Evolutionary conservation across 2,113 vertebrate genomes (phyloP).

Genomic region (Amphiprion percula): DNA sequence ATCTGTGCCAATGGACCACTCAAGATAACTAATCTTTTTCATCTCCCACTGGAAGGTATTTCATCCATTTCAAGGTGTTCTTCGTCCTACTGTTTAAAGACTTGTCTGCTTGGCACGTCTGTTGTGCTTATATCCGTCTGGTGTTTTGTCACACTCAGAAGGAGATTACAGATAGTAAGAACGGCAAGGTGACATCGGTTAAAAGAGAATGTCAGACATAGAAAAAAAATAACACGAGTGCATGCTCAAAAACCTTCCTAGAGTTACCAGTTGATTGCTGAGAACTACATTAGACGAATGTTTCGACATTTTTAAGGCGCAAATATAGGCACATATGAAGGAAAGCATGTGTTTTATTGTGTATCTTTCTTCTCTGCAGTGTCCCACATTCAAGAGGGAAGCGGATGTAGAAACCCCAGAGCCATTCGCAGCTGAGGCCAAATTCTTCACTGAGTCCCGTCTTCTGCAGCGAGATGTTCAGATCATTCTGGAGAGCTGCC

Average conservation of each 20-base stretch:
- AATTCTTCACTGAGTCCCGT: constrained; percentile 97
- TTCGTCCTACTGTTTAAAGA: constrained; percentile 44
- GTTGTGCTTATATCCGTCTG: constrained; percentile 33
- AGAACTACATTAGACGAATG: not conserved
- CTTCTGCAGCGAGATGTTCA: constrained; percentile 97
- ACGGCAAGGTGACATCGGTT: constrained; percentile 38
- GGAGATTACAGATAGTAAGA: constrained; percentile 42
- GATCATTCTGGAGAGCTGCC: constrained; percentile 97
- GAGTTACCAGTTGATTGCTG: not conserved
- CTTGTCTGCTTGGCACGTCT: constrained; percentile 10
- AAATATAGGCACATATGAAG: not conserved
- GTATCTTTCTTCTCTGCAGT: constrained; percentile 77
- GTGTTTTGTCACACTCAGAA: constrained; percentile 26
- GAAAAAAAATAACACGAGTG: not conserved
- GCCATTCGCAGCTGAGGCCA: constrained; percentile 95
- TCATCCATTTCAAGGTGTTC: constrained; percentile 62
- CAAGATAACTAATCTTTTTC: constrained; percentile 69
- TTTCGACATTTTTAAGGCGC: not conserved
- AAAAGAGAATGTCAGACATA: constrained; percentile 26
- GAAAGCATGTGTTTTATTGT: not conserved
- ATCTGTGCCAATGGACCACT: constrained; percentile 58
- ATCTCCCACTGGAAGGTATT: constrained; percentile 63
- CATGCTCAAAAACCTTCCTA: not conserved
- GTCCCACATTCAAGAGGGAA: constrained; percentile 94
- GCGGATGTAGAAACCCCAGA: constrained; percentile 91